These are phyloP conservation scores for Daktulosphaira vitifoliae DNA, from an alignment of 1,140 invertebrate species.

Conservation along the genomic window DNA sequence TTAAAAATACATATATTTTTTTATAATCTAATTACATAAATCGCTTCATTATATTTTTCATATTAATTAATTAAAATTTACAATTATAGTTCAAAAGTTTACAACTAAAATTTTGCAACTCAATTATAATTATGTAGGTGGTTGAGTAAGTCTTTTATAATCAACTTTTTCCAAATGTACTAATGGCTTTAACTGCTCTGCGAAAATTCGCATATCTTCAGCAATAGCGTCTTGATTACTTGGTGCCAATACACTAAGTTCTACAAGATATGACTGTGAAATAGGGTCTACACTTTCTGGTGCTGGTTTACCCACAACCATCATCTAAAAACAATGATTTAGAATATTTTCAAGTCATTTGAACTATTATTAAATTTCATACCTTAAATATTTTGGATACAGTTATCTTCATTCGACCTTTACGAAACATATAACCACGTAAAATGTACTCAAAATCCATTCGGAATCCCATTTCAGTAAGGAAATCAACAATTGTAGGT, in stretches of 20 bases:
- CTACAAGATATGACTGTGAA: constrained; percentile 86
- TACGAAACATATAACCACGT: constrained; percentile 90
- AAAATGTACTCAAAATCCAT: constrained; percentile 90
- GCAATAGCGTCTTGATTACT: constrained; percentile 88
- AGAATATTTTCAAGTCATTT: too few species aligned
- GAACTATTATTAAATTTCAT: constrained; percentile 20
- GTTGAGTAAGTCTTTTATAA: constrained; percentile 58
- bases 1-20: too few species aligned
- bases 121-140: constrained; percentile 17
- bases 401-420: constrained; percentile 93
- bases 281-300: constrained; percentile 67
- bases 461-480: constrained; percentile 81
- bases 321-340: constrained; percentile 42
- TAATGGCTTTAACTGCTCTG: constrained; percentile 86
- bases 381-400: constrained; percentile 88
- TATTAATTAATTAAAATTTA: too few species aligned
- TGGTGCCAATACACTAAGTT: constrained; percentile 86
- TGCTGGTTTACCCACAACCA: constrained; percentile 54
- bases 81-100: too few species aligned
- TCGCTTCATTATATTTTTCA: too few species aligned
- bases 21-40: too few species aligned
- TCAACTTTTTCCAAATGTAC: constrained; percentile 87
- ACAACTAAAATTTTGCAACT: too few species aligned
- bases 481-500: constrained; percentile 79
- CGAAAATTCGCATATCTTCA: constrained; percentile 91